phyloP scores from a whole-genome alignment of 1,140 invertebrate species.

The Laupala kohalensis region DNA sequence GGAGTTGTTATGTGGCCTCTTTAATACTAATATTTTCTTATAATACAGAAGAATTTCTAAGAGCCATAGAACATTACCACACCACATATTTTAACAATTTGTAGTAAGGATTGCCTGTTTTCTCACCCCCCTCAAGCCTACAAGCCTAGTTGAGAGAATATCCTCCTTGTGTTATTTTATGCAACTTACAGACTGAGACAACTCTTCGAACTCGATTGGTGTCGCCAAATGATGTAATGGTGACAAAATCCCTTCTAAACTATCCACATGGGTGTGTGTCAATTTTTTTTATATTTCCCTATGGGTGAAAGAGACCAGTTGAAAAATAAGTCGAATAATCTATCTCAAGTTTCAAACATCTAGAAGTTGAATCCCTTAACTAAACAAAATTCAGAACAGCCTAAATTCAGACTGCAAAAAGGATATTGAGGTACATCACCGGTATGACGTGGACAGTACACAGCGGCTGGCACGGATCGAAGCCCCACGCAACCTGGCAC shows the following conservation, averaged over 20 bases:
- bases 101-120: no score
- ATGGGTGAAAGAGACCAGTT: conserved; percentile 16
- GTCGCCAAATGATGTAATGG: conserved; percentile 11
- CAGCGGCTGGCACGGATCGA: not conserved
- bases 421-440: not conserved
- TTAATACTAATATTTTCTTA: not conserved
- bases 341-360: conserved; percentile 2
- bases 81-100: not conserved
- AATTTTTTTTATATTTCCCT: conserved; percentile 14
- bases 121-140: not conserved
- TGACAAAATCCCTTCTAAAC: conserved; percentile 16
- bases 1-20: not conserved
- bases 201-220: conserved; percentile 14
- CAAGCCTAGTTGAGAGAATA: not conserved
- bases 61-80: not conserved
- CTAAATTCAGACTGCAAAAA: not conserved
- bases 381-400: conserved; percentile 3
- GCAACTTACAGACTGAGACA: conserved; percentile 15
- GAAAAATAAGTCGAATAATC: conserved; percentile 10
- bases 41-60: not conserved
- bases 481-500: not conserved
- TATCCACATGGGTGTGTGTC: conserved; percentile 14
- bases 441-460: not conserved
- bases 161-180: not conserved
- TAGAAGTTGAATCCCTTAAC: conserved; percentile 2